Percentiles rank a stretch among this genome's conserved stretches.
These are phyloP conservation scores for Stigmatopora argus DNA, from an alignment of 2,113 vertebrate genomes.

Conservation along the genomic window DNA sequence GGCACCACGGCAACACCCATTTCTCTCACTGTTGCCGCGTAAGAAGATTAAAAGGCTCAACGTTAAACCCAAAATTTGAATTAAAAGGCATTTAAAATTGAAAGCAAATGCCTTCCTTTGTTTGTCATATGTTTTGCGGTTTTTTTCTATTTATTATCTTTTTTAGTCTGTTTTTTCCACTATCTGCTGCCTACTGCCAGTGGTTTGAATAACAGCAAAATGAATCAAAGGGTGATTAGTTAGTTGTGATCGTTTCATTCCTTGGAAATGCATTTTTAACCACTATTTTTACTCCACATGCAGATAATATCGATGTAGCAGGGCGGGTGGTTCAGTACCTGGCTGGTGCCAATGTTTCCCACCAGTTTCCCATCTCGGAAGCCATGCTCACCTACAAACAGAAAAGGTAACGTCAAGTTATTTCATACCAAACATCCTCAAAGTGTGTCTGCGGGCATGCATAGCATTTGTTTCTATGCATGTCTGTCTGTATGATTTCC, in stretches of 20 bases:
- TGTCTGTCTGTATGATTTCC: constrained; percentile 11
- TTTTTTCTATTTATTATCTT: background rate
- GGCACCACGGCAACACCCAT: background rate
- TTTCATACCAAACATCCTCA: background rate
- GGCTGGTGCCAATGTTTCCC: constrained; percentile 72
- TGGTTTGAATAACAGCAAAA: background rate
- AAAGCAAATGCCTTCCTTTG: background rate
- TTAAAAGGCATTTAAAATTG: background rate
- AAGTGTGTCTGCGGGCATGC: constrained; percentile 19
- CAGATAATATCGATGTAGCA: constrained; percentile 65
- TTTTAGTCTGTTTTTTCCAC: background rate
- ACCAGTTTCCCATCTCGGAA: constrained; percentile 79
- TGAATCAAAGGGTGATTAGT: constrained; percentile 12
- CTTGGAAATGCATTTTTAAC: constrained; percentile 9
- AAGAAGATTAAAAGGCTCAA: background rate
- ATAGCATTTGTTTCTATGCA: constrained; percentile 12
- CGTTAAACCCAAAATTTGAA: background rate
- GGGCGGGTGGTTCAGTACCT: constrained; percentile 63
- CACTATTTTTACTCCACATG: constrained; percentile 4
- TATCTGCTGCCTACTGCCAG: background rate
- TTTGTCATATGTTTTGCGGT: background rate
- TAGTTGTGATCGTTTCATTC: background rate
- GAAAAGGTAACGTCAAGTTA: constrained; percentile 53
- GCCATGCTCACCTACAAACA: constrained; percentile 80
- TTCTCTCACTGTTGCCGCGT: constrained; percentile 9